Base-by-base conservation (phyloP, 2,113 vertebrate genomes). In the Ictalurus punctatus region DNA sequence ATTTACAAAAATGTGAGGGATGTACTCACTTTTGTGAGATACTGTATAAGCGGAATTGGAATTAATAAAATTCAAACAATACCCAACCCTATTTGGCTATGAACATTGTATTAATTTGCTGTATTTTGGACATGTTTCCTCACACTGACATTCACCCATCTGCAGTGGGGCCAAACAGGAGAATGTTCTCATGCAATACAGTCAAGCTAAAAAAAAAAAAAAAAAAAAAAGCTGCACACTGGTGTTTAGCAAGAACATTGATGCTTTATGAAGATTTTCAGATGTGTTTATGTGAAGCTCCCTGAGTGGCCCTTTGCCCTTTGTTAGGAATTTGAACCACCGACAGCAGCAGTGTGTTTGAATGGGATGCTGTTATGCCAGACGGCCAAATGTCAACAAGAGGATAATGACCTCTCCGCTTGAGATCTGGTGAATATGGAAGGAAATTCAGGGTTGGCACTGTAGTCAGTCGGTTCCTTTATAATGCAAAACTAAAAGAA, bases 331-430 rank as follows among this genome's bases (percentile, higher is more conserved):
- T 61, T 44, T 88, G 69, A 76, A 82, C 69, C n/a, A 6, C n/a
- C 4, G 40, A 76, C 63, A 76, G 9, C 56, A 76, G 61, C 81
- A 58, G 52, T 1, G 25, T 19, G 65, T 74, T 30, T 88, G 80
- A 88, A 88, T 63, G 81, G 34, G 52, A 74, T 30, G 54, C 37
- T 74, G 69, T 52, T 54, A 63, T 52, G 69, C 27, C 27, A 58
- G 52, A 84, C 44, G 37, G 80, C 63, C 78, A 83, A 88, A 81
- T 58, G 87, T 74, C 67, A 59, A 88, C 67, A 37, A 84, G 80
- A 88, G 56, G 52, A 83, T 76, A 88, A 88, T 88, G 67, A 88
- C 80, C 87, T 83, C 87, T 83, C 87, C 27, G 56, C 27, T 83
- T 83, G 81, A 88, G 67, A 83, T 37, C 37, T 76, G 87, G 67